These are phyloP conservation scores for Ophioninae sp. DNA, from an alignment of 2,888 invertebrate species.

Conservation along the genomic window DNA sequence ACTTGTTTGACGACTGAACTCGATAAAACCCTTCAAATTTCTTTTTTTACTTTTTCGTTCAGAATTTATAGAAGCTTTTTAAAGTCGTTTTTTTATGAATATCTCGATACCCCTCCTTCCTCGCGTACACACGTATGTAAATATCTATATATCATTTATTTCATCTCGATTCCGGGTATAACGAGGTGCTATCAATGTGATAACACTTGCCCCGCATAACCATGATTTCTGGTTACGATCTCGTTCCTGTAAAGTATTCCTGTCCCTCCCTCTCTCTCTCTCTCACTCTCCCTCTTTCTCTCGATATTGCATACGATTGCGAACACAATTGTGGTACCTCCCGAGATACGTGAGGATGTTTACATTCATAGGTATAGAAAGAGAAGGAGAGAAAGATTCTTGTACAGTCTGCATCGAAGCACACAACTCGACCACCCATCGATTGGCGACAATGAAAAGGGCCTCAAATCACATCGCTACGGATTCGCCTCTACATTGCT, in stretches of 20 bases:
- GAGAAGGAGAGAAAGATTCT: neutral
- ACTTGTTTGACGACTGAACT: too few relatives aligned
- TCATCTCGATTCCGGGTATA: constrained; percentile 24
- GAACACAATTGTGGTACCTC: constrained; percentile 43
- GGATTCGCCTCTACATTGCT: neutral
- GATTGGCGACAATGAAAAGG: constrained; percentile 11
- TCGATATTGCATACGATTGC: neutral
- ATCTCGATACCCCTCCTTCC: too few relatives aligned
- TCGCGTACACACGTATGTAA: too few relatives aligned
- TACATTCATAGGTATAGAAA: neutral
- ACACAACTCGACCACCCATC: neutral
- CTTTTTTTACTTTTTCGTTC: neutral
- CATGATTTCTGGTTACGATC: constrained; percentile 62
- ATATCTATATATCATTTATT: too few relatives aligned
- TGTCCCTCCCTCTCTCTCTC: neutral
- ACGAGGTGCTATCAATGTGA: constrained; percentile 45
- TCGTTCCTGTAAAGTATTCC: constrained; percentile 27
- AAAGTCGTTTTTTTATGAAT: too few relatives aligned
- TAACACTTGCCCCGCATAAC: constrained; percentile 63
- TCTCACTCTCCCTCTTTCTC: neutral
- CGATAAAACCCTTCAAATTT: too few relatives aligned
- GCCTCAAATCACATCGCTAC: constrained; percentile 1
- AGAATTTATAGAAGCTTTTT: neutral
- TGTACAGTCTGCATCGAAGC: neutral
- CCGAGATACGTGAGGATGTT: neutral